Evolutionary conservation across 2,888 invertebrate species (phyloP), one percentile per base, ranked within the genome.

Genomic region (Ophioninae sp.): DNA sequence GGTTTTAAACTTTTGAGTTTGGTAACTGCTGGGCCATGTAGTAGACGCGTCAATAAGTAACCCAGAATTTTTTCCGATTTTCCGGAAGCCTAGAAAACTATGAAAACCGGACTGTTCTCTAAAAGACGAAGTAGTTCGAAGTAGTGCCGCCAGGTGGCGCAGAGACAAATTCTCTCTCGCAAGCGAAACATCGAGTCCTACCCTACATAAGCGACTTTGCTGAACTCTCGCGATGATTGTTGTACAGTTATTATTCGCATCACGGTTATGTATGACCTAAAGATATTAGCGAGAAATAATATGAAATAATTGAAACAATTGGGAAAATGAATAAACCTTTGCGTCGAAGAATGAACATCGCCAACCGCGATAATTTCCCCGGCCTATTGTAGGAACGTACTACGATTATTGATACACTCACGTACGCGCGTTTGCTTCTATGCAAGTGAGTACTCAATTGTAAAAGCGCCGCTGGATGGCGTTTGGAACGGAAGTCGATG

Each of bases 401-500:
- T 22, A 56, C 13, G 56, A 69, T 51, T n/a, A 44, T 61, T 23
- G 1, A 23, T 69, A 61, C 51, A 13, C 51, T 51, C 51, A 13
- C 22, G 22, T 71, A 51, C 44, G 44, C n/a, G 51, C 58, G 58
- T 65, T 13, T 17, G 59, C 39, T 37, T 51, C 37, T 51, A 44
- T 51, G 6, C 51, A 6, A 56, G 68, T 44, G 51, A 63, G 20
- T 61, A 61, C 59, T 58, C 73, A 39, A 83, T 83, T 79, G 76
- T 77, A 69, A 58, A 68, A 80, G 61, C 41, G 61, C 51, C 63
- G 44, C 71, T 63, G 69, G 81, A 80, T 68, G 56, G 9, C 63
- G 59, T 68, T 65, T 80, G 73, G 79, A 82, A 79, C 87, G 88
- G 88, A 88, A 88, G 85, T 79, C 79, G 82, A 82, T 78, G 86